These are phyloP conservation scores for Agrochola circellaris DNA, from an alignment of 2,888 invertebrate genomes.

Conservation along the genomic window DNA sequence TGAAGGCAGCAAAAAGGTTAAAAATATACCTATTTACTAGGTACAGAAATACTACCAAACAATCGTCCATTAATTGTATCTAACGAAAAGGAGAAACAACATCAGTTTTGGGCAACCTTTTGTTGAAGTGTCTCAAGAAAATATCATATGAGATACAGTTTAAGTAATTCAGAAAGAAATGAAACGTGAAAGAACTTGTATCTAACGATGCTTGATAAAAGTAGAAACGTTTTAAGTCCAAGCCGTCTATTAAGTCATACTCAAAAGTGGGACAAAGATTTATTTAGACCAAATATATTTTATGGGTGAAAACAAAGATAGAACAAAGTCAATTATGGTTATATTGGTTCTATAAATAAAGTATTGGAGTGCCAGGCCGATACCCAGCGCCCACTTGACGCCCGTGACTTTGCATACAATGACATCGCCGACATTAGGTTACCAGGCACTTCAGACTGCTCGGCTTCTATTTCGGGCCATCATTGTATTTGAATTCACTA, in stretches of 20 bases:
- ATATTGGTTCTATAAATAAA: slow-evolving; percentile 60
- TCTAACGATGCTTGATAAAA: not conserved
- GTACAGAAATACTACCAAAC: not conserved
- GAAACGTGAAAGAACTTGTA: not conserved
- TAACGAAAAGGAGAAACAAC: not conserved
- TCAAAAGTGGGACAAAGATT: slow-evolving; percentile 28
- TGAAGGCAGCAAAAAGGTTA: not conserved
- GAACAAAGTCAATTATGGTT: slow-evolving; percentile 34
- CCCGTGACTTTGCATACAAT: slow-evolving; percentile 55
- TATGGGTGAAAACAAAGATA: slow-evolving; percentile 23
- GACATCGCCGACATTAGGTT: slow-evolving; percentile 38
- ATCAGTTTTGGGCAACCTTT: not conserved
- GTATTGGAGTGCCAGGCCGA: slow-evolving; percentile 43
- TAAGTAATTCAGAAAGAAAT: no score
- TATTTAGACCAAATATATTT: slow-evolving; percentile 16
- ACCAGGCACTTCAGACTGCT: slow-evolving; percentile 44
- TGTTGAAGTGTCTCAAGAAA: not conserved
- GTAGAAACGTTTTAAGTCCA: not conserved
- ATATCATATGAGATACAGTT: not conserved
- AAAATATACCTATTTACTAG: not conserved
- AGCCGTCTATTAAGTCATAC: not conserved
- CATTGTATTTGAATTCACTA: slow-evolving; percentile 32
- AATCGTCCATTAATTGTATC: not conserved
- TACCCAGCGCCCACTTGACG: slow-evolving; percentile 64
- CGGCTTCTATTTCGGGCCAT: slow-evolving; percentile 48